Percentiles rank a stretch among this genome's conserved stretches.
These are phyloP conservation scores for Holocentrus rufus DNA, from an alignment of 2,797 vertebrate genomes.

Conservation along the genomic window DNA sequence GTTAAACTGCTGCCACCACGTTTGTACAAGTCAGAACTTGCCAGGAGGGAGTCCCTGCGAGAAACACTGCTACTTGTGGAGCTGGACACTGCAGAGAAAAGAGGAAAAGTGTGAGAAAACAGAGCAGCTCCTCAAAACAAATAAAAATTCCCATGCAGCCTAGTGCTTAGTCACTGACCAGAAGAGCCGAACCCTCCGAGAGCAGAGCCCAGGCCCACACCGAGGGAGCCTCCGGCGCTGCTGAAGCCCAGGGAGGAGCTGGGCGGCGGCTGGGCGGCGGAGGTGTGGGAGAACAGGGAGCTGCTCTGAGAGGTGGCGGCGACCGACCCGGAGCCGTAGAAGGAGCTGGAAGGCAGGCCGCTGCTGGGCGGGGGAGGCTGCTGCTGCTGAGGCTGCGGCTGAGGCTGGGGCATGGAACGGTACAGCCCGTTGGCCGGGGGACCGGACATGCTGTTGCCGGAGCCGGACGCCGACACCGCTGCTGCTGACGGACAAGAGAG, in stretches of 20 bases:
- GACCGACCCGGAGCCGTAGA: constrained; percentile 93
- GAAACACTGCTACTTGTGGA: constrained; percentile 94
- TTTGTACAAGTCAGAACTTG: constrained; percentile 97
- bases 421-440: constrained; percentile 91
- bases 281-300: constrained; percentile 96
- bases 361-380: constrained; percentile 86
- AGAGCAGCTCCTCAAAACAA: background rate
- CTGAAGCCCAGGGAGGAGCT: constrained; percentile 95
- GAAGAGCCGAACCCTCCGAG: constrained; percentile 97
- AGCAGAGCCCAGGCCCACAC: constrained; percentile 93
- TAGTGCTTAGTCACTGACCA: constrained; percentile 81
- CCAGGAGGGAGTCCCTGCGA: constrained; percentile 96
- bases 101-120: background rate
- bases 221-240: constrained; percentile 88
- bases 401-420: constrained; percentile 91
- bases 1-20: constrained; percentile 96
- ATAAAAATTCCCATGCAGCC: background rate
- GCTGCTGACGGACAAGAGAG: constrained; percentile 71
- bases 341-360: constrained; percentile 93
- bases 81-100: constrained; percentile 87
- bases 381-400: constrained; percentile 88
- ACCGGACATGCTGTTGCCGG: constrained; percentile 91
- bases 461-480: constrained; percentile 91
- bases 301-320: constrained; percentile 95
- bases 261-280: constrained; percentile 88